Evolutionary conservation across 2,888 invertebrate species (phyloP), one percentile per base, ranked within the genome.

Genomic region (Nysson spinosus): DNA sequence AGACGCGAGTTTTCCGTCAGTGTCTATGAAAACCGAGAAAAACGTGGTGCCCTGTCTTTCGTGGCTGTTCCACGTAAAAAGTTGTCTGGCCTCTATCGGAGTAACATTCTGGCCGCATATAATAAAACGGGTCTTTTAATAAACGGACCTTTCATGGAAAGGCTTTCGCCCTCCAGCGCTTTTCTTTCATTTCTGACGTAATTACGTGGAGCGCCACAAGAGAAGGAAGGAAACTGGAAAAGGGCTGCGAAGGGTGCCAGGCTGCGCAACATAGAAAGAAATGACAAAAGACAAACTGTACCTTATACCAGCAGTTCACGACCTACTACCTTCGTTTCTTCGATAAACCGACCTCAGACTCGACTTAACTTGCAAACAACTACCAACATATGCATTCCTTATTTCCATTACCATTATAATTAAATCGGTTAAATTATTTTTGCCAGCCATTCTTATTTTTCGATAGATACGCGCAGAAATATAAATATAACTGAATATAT

Each of bases 151-250:
- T 77, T 77, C 69, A 71, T 56, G 60, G 60, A 60, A 63, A 67
- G 68, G 65, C 56, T 73, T 61, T 64, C 69, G 70, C 67, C 75
- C 75, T 69, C 60, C 57, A 74, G 81, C 73, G 77, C 76, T 79
- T 75, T 81, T 81, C 81, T 80, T 81, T 82, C 77, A 82, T 80
- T 80, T 69, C 78, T 70, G 74, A 76, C 75, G 78, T 80, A 82
- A 81, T 82, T 82, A 81, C 78, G 75, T 72, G 69, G 65, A 72
- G 78, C 70, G 60, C 65, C 67, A 72, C 69, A 58, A 74, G 70
- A 64, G 70, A 58, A 66, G 58, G 55, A 63, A 47, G 52, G 52
- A 65, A 54, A 63, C 70, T 58, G 66, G 35, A 56, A 64, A 70
- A 67, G 51, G 62, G 58, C 42, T 39, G 44, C 28, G 35, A 32